Conservation (phyloP, 2,113 vertebrate species). For the Paramisgurnus dabryanus region DNA sequence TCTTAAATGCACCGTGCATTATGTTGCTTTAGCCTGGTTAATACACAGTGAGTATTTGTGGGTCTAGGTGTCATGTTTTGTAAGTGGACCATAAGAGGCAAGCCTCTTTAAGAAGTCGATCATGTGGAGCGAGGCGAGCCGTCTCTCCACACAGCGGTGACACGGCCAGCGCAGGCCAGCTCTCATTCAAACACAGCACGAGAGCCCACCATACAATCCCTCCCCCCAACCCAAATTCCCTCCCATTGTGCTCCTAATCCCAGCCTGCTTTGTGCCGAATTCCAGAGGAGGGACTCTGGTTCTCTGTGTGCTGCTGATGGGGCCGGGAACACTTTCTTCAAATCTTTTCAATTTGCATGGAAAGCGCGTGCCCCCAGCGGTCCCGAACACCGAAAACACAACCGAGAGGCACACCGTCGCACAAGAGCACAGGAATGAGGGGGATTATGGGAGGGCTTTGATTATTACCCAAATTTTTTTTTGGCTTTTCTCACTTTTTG, state of each 20-base stretch:
- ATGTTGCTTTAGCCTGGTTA: neutral
- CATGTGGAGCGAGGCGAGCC: slow-evolving; percentile 22
- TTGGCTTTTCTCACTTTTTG: slow-evolving; percentile 53
- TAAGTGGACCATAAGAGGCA: slow-evolving; percentile 31
- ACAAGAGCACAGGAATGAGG: slow-evolving; percentile 74
- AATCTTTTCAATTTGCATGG: slow-evolving; percentile 78
- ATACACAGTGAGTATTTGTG: neutral
- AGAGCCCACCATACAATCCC: neutral
- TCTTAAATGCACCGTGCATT: neutral
- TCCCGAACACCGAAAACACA: slow-evolving; percentile 54
- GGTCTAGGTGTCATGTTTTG: neutral
- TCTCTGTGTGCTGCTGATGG: slow-evolving; percentile 57
- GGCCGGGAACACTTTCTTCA: slow-evolving; percentile 40
- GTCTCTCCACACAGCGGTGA: slow-evolving; percentile 21
- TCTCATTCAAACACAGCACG: slow-evolving; percentile 13
- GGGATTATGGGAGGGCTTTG: slow-evolving; percentile 75
- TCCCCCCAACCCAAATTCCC: slow-evolving; percentile 68
- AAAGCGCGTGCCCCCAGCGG: slow-evolving; percentile 64
- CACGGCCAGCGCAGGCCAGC: slow-evolving; percentile 39
- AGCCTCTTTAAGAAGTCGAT: slow-evolving; percentile 49
- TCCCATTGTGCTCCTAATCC: slow-evolving; percentile 79
- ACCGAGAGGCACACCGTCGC: slow-evolving; percentile 68
- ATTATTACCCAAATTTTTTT: slow-evolving; percentile 72
- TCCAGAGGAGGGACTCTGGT: slow-evolving; percentile 74
- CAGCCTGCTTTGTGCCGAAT: slow-evolving; percentile 76